Conservation (phyloP, 1,140 invertebrate species). For the Acromyrmex heyeri region DNA sequence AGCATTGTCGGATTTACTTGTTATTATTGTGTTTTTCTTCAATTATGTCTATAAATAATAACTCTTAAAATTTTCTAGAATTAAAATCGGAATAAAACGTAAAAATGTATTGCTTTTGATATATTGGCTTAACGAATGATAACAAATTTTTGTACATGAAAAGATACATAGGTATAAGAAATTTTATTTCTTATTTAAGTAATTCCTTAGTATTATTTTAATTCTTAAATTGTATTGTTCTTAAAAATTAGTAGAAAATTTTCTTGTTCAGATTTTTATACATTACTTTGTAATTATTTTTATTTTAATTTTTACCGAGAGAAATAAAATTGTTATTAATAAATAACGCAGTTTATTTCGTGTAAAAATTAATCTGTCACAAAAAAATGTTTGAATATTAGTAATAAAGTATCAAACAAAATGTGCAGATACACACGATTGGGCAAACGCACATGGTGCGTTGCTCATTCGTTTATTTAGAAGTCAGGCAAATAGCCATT, state of each 20-base stretch:
- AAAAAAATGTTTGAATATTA: conserved; percentile 15
- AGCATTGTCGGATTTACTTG: conserved; percentile 58
- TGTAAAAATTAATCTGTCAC: background rate
- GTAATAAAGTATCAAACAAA: background rate
- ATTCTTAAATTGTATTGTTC: background rate
- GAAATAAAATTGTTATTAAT: background rate
- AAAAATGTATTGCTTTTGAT: background rate
- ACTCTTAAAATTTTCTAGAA: background rate
- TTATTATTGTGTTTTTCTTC: conserved; percentile 35
- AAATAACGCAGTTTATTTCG: background rate
- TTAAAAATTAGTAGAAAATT: background rate
- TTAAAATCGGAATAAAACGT: background rate
- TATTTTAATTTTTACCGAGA: background rate
- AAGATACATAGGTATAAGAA: background rate
- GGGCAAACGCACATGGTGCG: background rate
- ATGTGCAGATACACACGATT: background rate
- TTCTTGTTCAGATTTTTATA: background rate
- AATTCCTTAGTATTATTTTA: background rate
- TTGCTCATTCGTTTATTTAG: background rate
- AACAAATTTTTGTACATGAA: background rate
- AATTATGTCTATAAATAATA: background rate
- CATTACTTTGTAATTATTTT: background rate
- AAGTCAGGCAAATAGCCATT: conserved; percentile 20
- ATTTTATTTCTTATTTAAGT: background rate
- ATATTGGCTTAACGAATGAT: background rate